Percentiles rank a stretch among this genome's conserved stretches.
phyloP scores from a whole-genome alignment of 2,113 vertebrate genomes.

The Desmodus rotundus region DNA sequence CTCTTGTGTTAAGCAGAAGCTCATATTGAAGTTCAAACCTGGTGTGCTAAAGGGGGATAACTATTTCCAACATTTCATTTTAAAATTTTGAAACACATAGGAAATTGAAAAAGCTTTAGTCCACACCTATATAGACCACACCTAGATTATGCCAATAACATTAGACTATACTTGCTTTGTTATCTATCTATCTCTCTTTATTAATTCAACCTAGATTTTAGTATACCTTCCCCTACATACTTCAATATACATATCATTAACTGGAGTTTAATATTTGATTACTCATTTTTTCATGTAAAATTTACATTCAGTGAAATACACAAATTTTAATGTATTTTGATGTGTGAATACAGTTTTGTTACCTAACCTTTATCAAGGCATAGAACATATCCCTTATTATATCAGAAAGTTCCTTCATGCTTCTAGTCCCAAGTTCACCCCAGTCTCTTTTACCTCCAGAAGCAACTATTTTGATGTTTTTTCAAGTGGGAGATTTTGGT shows the following conservation, averaged over 20 bases:
- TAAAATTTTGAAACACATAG: neutral
- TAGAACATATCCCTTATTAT: fast-evolving
- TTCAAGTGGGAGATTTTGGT: neutral
- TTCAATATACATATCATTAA: too few relatives aligned
- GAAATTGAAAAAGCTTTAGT: neutral
- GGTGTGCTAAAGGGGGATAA: too few relatives aligned
- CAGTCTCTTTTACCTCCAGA: neutral
- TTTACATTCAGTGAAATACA: neutral
- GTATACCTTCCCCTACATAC: neutral
- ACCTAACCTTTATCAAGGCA: neutral
- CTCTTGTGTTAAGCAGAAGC: neutral
- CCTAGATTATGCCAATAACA: neutral
- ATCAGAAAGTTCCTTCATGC: neutral
- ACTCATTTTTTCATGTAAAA: neutral
- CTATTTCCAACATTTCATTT: neutral
- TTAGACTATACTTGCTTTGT: too few relatives aligned
- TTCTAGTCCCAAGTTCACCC: neutral
- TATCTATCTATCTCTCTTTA: neutral
- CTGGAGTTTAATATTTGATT: neutral
- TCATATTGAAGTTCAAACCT: neutral
- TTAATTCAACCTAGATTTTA: neutral
- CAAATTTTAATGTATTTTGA: neutral
- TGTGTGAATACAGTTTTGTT: fast-evolving
- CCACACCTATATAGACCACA: neutral
- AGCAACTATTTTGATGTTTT: neutral